Percentiles rank a stretch among this genome's conserved stretches.
Evolutionary conservation across 1,140 invertebrate genomes (phyloP).

Genomic region (Lithobius niger): DNA sequence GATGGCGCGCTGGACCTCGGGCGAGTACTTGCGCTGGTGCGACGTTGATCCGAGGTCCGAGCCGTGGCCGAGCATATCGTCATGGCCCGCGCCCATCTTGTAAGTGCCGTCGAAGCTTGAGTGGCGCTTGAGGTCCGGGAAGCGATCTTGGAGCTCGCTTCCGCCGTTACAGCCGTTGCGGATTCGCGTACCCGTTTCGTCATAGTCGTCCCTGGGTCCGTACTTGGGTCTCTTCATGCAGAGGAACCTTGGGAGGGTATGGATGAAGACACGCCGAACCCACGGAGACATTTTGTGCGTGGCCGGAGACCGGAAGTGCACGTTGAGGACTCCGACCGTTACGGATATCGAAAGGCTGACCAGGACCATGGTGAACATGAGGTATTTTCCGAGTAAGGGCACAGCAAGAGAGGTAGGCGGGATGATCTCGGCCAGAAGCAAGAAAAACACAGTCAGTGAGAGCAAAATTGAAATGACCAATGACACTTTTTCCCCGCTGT

Average conservation of each 20-base stretch:
- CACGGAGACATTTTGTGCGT: conserved; percentile 90
- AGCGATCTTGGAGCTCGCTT: background rate
- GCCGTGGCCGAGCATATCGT: conserved; percentile 4
- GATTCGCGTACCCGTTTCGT: background rate
- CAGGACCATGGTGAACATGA: conserved; percentile 94
- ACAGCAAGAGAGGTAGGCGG: conserved; percentile 94
- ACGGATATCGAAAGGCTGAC: conserved; percentile 93
- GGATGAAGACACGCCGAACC: conserved; percentile 72
- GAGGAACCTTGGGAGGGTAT: conserved; percentile 72
- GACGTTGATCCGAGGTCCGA: conserved; percentile 3
- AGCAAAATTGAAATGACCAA: conserved; percentile 96
- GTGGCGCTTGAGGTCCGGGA: background rate
- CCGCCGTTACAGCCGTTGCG: conserved; percentile 2
- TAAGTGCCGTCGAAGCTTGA: background rate
- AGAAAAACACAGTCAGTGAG: conserved; percentile 95
- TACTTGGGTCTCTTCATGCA: conserved; percentile 79
- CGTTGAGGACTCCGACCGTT: conserved; percentile 91
- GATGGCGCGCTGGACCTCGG: conserved; percentile 76
- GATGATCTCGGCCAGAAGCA: conserved; percentile 92
- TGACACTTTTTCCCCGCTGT: conserved; percentile 91
- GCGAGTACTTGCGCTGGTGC: conserved; percentile 55
- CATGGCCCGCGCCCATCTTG: conserved; percentile 8
- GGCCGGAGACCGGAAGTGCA: conserved; percentile 93
- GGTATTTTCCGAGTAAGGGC: conserved; percentile 90
- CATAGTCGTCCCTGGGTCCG: conserved; percentile 39